Conservation (phyloP, 1,140 invertebrate species). For the Apis florea region DNA sequence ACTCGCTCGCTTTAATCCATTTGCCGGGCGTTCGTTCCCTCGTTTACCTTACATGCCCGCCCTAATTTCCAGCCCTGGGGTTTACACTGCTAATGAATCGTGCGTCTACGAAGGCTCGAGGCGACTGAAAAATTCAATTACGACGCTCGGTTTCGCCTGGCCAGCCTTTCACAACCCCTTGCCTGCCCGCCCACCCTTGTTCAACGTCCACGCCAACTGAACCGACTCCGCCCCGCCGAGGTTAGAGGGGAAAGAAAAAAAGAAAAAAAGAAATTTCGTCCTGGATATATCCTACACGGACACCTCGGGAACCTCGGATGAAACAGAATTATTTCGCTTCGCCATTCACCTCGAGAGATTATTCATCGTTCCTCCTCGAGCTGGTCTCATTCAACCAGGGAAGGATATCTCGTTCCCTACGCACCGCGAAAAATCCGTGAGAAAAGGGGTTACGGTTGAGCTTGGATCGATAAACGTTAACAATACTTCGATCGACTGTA, state of each 20-base stretch:
- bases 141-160: not conserved
- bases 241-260: too few relatives aligned
- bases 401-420: not conserved
- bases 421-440: not conserved
- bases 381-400: not conserved
- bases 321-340: constrained; percentile 52
- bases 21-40: constrained; percentile 51
- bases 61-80: constrained; percentile 54
- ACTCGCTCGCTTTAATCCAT: constrained; percentile 59
- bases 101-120: constrained; percentile 45
- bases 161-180: not conserved
- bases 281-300: not conserved
- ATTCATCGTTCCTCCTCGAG: not conserved
- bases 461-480: constrained; percentile 12
- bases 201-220: not conserved
- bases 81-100: constrained; percentile 68
- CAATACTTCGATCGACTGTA: not conserved
- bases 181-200: not conserved
- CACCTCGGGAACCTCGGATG: not conserved
- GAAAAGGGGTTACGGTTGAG: not conserved
- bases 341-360: constrained; percentile 20
- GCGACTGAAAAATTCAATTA: constrained; percentile 64
- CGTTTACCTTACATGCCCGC: constrained; percentile 60
- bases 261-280: not conserved
- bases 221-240: not conserved